Base-by-base conservation (phyloP, 2,888 invertebrate genomes). In the Cephus nigrinus region DNA sequence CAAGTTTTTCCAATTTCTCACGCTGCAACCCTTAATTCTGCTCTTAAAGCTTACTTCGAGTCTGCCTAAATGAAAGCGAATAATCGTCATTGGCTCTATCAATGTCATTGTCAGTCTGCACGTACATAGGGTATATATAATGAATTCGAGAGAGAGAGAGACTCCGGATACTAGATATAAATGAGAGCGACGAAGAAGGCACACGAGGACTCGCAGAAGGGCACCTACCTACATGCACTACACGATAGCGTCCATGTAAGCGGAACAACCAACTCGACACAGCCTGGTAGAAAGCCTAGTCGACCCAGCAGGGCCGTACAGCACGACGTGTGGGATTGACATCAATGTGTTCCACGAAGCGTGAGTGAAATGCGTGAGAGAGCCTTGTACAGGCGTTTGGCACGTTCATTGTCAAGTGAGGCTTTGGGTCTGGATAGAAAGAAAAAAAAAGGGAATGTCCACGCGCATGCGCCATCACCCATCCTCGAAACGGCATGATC, bases 291-390 rank as follows among this genome's bases (percentile, higher is more conserved):
- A 55, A 55, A 55, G 55, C 55, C 55, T 55, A 55, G 55, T 23
- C 55, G 55, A 9, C 55, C 55, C 23, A 55, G 55, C 15, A 55
- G 55, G 55, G 55, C 55, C 55, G 55, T 55, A 55, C 55, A 15
- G 69, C 32, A 75, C 76, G 80, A 78, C 75, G 84, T 76, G 79
- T 85, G 83, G 80, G 78, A 84, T 83, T 87, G 86, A 87, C 83
- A 78, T 86, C 83, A 86, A 86, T 84, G 85, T 82, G 85, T 83
- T 80, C 74, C 78, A 75, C 80, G 81, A 79, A 83, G 80, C 82
- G 84, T 83, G 80, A 86, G 79, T 79, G 83, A 82, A 80, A 80
- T 76, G 81, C 77, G 78, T 75, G 79, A 76, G 72, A 77, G 71
- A 31, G 71, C 23, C 71, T 31, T 71, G 71, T 71, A 33, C 11